Conservation (phyloP, 2,113 vertebrate genomes). For the Petaurus breviceps region DNA sequence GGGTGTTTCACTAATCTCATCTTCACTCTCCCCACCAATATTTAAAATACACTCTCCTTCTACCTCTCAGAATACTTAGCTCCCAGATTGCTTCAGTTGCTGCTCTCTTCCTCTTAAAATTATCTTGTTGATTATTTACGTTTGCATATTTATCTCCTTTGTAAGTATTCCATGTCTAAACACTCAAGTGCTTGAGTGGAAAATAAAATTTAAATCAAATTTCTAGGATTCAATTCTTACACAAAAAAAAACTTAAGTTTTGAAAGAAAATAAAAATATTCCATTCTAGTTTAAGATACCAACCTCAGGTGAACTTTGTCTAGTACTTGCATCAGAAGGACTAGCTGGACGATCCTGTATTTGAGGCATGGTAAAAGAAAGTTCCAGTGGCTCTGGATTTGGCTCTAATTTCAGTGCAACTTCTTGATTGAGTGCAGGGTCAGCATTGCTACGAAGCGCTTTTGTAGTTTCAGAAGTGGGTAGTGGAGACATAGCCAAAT, state of each 20-base stretch:
- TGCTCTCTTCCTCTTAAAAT: background rate
- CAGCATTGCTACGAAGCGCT: constrained; percentile 87
- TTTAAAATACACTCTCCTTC: background rate
- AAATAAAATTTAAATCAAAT: constrained; percentile 46
- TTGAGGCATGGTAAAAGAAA: constrained; percentile 87
- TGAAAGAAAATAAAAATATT: constrained; percentile 13
- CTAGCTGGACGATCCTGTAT: constrained; percentile 84
- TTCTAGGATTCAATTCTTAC: constrained; percentile 20
- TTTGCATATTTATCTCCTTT: background rate
- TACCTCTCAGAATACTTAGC: background rate
- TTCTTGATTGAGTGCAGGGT: constrained; percentile 86
- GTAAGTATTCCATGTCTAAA: background rate
- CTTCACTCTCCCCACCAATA: background rate
- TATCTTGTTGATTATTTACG: background rate
- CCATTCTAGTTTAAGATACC: constrained; percentile 55
- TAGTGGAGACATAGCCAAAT: constrained; percentile 91
- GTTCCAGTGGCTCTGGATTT: constrained; percentile 85
- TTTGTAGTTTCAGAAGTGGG: constrained; percentile 88
- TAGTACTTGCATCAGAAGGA: constrained; percentile 85
- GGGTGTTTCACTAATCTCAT: background rate
- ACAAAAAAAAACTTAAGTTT: constrained; percentile 21
- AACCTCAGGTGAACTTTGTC: constrained; percentile 90
- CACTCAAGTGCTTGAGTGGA: background rate
- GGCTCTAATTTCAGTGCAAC: constrained; percentile 88
- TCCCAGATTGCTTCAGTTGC: background rate